These are phyloP conservation scores for Cebidichthys violaceus DNA, from an alignment of 2,113 vertebrate species.

Conservation along the genomic window DNA sequence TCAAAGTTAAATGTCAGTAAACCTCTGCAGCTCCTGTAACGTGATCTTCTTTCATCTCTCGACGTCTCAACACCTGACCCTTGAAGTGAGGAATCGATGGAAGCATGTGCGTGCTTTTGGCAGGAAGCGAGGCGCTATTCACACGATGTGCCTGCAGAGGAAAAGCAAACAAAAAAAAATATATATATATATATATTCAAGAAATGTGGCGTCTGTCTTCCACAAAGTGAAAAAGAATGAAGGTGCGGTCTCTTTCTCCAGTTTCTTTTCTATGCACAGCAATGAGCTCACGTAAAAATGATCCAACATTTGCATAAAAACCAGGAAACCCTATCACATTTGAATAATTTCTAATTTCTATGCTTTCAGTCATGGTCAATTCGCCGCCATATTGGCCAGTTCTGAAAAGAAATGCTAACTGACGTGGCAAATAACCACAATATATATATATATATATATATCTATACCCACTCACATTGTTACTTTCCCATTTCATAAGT, in stretches of 20 bases:
- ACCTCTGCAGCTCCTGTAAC: not conserved
- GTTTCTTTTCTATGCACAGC: slow-evolving; percentile 24
- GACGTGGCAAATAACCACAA: slow-evolving; percentile 48
- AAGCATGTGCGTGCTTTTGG: slow-evolving; percentile 17
- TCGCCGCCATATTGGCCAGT: slow-evolving; percentile 28
- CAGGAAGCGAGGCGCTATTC: not conserved
- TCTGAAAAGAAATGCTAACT: slow-evolving; percentile 44
- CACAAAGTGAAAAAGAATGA: not conserved
- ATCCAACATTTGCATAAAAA: slow-evolving; percentile 48
- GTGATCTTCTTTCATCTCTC: slow-evolving; percentile 14
- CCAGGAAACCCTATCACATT: slow-evolving; percentile 57
- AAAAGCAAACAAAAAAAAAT: no score
- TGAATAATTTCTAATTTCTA: slow-evolving; percentile 80
- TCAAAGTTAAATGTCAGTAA: not conserved
- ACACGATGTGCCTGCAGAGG: slow-evolving; percentile 6
- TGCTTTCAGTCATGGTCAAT: slow-evolving; percentile 67
- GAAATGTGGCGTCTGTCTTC: no score
- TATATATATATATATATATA: no score
- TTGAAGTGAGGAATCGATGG: slow-evolving; percentile 30
- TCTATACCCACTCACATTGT: slow-evolving; percentile 2
- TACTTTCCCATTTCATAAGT: slow-evolving; percentile 28
- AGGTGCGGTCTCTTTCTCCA: not conserved
- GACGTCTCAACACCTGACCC: not conserved
- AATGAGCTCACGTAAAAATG: slow-evolving; percentile 49
- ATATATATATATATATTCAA: no score